Evolutionary conservation across 2,888 invertebrate species (phyloP).

Genomic region (Parasteatoda lunata): DNA sequence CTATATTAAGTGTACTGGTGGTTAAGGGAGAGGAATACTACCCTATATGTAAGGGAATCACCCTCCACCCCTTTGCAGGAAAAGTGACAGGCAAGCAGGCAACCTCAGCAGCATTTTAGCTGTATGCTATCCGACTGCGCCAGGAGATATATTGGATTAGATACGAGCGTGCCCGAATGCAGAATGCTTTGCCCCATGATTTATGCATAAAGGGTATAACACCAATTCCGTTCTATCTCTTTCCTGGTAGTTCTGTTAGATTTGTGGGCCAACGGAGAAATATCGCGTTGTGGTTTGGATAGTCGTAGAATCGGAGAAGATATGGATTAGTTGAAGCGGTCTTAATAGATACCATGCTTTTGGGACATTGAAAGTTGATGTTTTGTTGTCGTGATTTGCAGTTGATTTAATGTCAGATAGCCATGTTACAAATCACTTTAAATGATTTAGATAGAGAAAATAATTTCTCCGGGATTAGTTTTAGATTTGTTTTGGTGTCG

Average conservation of each 20-base stretch:
- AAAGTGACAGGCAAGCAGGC: not conserved
- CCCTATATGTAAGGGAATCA: not conserved
- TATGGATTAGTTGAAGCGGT: not conserved
- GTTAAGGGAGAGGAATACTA: not conserved
- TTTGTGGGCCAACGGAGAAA: not conserved
- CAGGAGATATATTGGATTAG: conserved; percentile 33
- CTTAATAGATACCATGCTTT: not conserved
- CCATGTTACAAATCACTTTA: too few relatives aligned
- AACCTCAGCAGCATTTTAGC: not conserved
- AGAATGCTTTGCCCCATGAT: conserved; percentile 15
- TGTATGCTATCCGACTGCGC: not conserved
- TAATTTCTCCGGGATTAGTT: too few relatives aligned
- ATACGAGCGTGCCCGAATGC: conserved; percentile 16
- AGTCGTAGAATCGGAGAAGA: not conserved
- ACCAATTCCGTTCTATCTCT: not conserved
- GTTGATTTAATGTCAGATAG: too few relatives aligned
- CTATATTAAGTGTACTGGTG: conserved; percentile 21
- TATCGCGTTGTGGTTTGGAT: not conserved
- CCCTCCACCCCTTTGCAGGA: not conserved
- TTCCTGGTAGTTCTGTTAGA: not conserved
- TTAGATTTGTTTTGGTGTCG: too few relatives aligned
- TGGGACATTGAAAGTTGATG: not conserved
- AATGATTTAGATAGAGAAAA: too few relatives aligned
- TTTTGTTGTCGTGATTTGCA: not conserved
- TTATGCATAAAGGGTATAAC: conserved; percentile 11